Evolutionary conservation across 2,888 invertebrate genomes (phyloP).

Genomic region (Stramonita haemastoma): DNA sequence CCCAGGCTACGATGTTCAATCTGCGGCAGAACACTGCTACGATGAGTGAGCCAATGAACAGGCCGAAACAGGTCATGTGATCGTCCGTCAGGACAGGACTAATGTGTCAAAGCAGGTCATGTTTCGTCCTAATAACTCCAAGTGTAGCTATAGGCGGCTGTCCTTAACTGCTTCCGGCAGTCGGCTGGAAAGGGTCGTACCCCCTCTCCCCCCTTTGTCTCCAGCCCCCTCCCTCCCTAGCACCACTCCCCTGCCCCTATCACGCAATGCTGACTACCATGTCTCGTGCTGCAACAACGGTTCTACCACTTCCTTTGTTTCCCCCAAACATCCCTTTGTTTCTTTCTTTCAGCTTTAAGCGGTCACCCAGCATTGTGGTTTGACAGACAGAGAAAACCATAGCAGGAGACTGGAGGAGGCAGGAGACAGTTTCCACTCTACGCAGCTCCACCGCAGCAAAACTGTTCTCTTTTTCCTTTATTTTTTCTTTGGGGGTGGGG

Average conservation of each 20-base stretch:
- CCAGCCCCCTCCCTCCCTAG: not conserved
- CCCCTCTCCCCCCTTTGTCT: not conserved
- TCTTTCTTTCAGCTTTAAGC: not conserved
- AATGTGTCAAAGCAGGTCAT: slow-evolving; percentile 13
- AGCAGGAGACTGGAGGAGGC: no score
- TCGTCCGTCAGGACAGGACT: not conserved
- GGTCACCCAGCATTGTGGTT: no score
- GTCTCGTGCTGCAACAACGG: not conserved
- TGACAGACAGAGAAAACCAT: no score
- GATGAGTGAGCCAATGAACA: not conserved
- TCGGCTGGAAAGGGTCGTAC: not conserved
- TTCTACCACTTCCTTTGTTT: not conserved
- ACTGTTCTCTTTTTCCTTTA: no score
- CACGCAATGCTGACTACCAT: no score
- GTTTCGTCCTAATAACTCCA: not conserved
- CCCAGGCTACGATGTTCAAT: no score
- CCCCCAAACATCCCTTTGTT: not conserved
- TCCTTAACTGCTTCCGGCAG: slow-evolving; percentile 11
- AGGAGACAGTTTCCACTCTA: no score
- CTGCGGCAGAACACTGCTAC: not conserved
- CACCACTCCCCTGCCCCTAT: not conserved
- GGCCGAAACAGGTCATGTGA: not conserved
- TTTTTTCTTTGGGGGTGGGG: no score
- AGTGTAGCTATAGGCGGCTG: not conserved
- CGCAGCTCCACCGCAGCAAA: no score